These are phyloP conservation scores for Phrynosoma platyrhinos DNA, from an alignment of 2,113 vertebrate species.

Conservation along the genomic window DNA sequence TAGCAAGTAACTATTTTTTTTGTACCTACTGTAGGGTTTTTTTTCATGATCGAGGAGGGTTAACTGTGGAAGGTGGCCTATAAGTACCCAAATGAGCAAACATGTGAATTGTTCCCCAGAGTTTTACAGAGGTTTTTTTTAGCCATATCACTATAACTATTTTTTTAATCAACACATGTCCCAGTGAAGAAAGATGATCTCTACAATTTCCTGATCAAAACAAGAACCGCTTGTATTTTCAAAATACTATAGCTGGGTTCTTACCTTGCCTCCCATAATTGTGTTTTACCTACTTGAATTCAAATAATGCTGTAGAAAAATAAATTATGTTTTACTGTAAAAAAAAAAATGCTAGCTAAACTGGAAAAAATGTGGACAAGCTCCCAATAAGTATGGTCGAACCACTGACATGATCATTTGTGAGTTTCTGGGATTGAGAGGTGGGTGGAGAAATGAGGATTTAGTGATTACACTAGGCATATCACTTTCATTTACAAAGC, in stretches of 20 bases:
- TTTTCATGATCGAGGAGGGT: too few relatives aligned
- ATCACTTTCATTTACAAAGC: constrained; percentile 50
- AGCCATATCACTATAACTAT: background rate
- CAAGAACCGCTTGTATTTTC: background rate
- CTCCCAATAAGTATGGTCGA: background rate
- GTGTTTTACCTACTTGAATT: background rate
- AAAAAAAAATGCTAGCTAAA: background rate
- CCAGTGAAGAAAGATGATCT: background rate
- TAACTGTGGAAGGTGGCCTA: background rate
- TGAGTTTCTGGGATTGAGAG: constrained; percentile 15
- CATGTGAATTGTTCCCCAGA: background rate
- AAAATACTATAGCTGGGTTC: background rate
- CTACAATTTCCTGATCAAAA: background rate
- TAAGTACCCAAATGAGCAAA: background rate
- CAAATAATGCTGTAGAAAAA: background rate
- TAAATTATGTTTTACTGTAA: too few relatives aligned
- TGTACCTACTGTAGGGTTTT: too few relatives aligned
- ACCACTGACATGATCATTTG: background rate
- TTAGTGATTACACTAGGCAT: constrained; percentile 33
- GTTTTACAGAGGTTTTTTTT: background rate
- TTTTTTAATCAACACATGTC: background rate
- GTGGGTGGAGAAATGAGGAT: background rate
- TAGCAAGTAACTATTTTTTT: too few relatives aligned
- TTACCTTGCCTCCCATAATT: too few relatives aligned
- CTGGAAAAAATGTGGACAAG: background rate